Percentiles rank a stretch among this genome's conserved stretches.
Conservation (phyloP, 2,888 invertebrate species). For the Ornithoptera priamus region DNA sequence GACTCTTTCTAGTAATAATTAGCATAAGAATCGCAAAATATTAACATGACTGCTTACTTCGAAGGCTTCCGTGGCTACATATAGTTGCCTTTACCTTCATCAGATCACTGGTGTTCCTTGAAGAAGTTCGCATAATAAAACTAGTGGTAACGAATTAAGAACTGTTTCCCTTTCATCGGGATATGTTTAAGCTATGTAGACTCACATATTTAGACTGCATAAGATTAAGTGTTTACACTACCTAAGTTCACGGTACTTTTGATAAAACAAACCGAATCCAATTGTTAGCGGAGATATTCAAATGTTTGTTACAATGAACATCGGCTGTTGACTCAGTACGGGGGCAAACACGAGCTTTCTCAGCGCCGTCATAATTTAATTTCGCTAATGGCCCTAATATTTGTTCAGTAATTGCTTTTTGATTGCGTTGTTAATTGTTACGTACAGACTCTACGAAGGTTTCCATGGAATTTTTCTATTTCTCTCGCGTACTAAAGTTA, state of each 20-base stretch:
- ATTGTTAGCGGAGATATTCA: constrained; percentile 1
- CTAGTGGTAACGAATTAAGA: too few relatives aligned
- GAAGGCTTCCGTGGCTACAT: too few relatives aligned
- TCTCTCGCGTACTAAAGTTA: not conserved
- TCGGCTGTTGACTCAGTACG: constrained; percentile 1
- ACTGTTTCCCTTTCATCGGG: too few relatives aligned
- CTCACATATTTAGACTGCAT: not conserved
- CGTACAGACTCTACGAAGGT: not conserved
- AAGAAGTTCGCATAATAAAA: too few relatives aligned
- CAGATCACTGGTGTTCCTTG: too few relatives aligned
- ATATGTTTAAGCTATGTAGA: not conserved
- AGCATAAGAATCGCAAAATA: too few relatives aligned
- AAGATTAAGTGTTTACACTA: too few relatives aligned
- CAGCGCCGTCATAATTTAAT: constrained; percentile 2
- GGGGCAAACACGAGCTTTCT: not conserved
- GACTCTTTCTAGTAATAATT: too few relatives aligned
- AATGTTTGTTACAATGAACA: constrained; percentile 2
- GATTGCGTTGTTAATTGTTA: not conserved
- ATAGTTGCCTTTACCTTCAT: too few relatives aligned
- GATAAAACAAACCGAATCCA: not conserved
- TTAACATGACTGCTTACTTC: too few relatives aligned
- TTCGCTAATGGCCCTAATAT: constrained; percentile 4
- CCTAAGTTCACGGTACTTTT: not conserved
- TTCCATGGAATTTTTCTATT: not conserved
- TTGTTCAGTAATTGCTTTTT: constrained; percentile 2